Conservation (phyloP, 2,113 vertebrate genomes). For the Lepisosteus oculatus region DNA sequence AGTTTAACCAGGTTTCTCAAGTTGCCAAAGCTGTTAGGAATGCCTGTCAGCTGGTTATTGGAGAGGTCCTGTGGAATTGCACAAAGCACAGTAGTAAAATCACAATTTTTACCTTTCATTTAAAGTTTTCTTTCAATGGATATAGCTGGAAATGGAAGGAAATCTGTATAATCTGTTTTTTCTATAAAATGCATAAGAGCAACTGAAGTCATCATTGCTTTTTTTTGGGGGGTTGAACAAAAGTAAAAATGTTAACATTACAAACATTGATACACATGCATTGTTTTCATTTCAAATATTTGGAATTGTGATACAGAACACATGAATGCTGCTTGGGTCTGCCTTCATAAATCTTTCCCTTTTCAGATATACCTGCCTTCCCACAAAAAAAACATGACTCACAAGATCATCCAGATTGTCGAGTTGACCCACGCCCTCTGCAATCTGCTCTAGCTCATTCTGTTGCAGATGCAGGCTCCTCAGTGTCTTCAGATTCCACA, state of each 20-base stretch:
- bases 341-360: background rate
- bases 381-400: slow-evolving; percentile 35
- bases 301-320: no score
- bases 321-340: background rate
- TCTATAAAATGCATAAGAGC: no score
- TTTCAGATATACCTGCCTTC: background rate
- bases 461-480: slow-evolving; percentile 78
- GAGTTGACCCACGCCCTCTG: slow-evolving; percentile 77
- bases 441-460: slow-evolving; percentile 76
- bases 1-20: slow-evolving; percentile 73
- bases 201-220: no score
- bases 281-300: background rate
- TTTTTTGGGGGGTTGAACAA: no score
- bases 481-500: slow-evolving; percentile 71
- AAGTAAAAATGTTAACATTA: background rate
- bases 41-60: slow-evolving; percentile 69
- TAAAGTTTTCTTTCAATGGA: no score
- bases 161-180: no score
- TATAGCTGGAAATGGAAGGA: no score
- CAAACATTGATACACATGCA: slow-evolving; percentile 7
- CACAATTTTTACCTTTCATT: background rate
- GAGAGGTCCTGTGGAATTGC: slow-evolving; percentile 77
- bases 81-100: slow-evolving; percentile 18
- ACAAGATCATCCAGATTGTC: slow-evolving; percentile 81
- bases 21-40: slow-evolving; percentile 72